Evolutionary conservation across 2,888 invertebrate species (phyloP), one percentile per base, ranked within the genome.

Genomic region (Brenthis ino): DNA sequence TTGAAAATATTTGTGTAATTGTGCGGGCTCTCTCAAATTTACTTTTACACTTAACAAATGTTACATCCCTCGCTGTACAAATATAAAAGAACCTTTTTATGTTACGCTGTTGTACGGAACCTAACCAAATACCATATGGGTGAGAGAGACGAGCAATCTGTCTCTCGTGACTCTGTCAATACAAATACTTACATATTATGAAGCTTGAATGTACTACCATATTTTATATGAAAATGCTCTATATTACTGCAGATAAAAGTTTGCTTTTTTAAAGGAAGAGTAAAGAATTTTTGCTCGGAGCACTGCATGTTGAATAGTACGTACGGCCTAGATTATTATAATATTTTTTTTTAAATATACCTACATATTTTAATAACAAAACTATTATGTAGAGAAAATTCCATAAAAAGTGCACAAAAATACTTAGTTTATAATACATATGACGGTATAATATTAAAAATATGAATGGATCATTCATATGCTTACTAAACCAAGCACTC

Each of bases 21-120:
- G 77, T 78, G 76, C 70, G 73, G 72, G 76, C 70, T 47, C 72
- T 72, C 77, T 64, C 74, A 79, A 82, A 80, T 84, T 85, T 81
- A 79, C 81, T 79, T 81, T 77, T 77, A 78, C 80, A 82, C 85
- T 84, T 80, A 76, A 78, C 77, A 78, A 78, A 80, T 79, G 80
- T 80, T 78, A 79, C 77, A 77, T 74, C 69, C 76, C 77, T 56
- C 73, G 72, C 71, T 78, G 77, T 75, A 77, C 77, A 84, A 85
- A 86, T 81, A 74, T 71, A 70, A 73, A 72, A 65, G 68, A 70
- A 72, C 71, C 74, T 71, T 74, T 76, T 76, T 74, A 68, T 58
- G 65, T 58, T 56, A 65, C 69, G 64, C 64, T 68, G 64, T 78
- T 79, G 79, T 78, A 82, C 78, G 72, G 77, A 77, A 77, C 82